Evolutionary conservation across 2,113 vertebrate species (phyloP), one percentile per base, ranked within the genome.

Genomic region (Aphyosemion australe): DNA sequence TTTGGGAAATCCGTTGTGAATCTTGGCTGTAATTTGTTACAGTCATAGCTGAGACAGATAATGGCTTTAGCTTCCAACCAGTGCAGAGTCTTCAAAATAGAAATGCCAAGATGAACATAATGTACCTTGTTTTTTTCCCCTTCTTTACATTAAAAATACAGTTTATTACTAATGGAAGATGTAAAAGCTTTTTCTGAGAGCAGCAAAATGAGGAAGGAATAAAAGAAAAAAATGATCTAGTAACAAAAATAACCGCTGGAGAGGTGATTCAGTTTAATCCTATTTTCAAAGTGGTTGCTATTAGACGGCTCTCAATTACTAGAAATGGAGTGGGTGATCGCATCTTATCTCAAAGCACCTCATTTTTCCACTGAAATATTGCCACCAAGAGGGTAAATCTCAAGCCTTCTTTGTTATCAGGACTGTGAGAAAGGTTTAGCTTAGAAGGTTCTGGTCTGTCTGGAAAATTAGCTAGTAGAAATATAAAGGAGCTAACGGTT

Each of bases 151-250:
- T 42, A 15, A 45, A 16, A 45, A 15, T 4, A 45, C 8, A n/a
- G 16, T 6, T 46, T 46, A 5, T 46, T 48, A 11, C n/a, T n/a
- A 18, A 16, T 48, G 8, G 20, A 3, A 32, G 2, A 31, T 32
- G 13, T 21, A 32, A 53, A 53, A 31, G 51, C 4, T 18, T n/a
- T 12, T 56, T 19, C 14, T 42, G 15, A 2, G 4, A 20, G 19
- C 2, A 43, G 57, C 47, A 14, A 65, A 46, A 56, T 46, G n/a
- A 56, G 26, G 31, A 26, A 52, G 26, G 14, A 53, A 53, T 18
- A 7, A 31, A 0, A 2, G 12, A 26, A 26, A 51, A n/a, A 26
- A 52, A 31, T 1, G 5, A 52, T 15, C 4, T 32, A 9, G 51
- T 13, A 16, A 11, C 20, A 57, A 57, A 42, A 57, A 26, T 19